Conservation (phyloP, 2,113 vertebrate genomes). For the Nibea albiflora region DNA sequence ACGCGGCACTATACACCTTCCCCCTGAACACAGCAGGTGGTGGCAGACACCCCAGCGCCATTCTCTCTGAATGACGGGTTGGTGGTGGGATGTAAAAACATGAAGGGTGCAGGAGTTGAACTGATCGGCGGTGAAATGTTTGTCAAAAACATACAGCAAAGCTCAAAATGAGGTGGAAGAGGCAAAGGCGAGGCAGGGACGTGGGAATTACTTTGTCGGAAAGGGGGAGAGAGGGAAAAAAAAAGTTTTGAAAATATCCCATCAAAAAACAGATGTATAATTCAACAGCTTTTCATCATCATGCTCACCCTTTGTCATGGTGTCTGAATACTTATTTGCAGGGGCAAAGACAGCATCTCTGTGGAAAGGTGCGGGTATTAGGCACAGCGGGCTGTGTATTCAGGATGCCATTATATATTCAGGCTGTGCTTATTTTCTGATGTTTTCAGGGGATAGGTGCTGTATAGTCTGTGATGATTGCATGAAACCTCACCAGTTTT, state of each 20-base stretch:
- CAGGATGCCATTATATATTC: constrained; percentile 69
- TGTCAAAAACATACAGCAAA: constrained; percentile 55
- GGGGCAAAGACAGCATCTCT: constrained; percentile 48
- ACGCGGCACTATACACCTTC: constrained; percentile 36
- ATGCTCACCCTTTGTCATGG: constrained; percentile 63
- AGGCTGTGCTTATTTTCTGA: constrained; percentile 71
- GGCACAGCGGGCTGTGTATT: constrained; percentile 64
- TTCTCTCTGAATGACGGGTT: constrained; percentile 62
- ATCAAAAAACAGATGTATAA: constrained; percentile 74
- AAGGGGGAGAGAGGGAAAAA: background rate
- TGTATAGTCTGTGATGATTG: constrained; percentile 69
- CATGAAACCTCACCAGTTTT: constrained; percentile 74
- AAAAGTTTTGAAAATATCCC: constrained; percentile 60
- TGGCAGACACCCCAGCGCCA: constrained; percentile 61
- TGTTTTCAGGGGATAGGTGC: constrained; percentile 69
- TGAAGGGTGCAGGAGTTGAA: constrained; percentile 62
- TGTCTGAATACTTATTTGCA: constrained; percentile 60
- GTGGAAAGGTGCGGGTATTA: constrained; percentile 65
- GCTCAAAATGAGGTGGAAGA: constrained; percentile 52
- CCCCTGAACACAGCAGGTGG: constrained; percentile 74
- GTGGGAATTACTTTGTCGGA: constrained; percentile 43
- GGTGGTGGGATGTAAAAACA: constrained; percentile 71
- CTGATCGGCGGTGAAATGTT: constrained; percentile 68
- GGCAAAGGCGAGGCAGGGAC: constrained; percentile 33
- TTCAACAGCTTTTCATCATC: constrained; percentile 69